Evolutionary conservation across 1,140 invertebrate genomes (phyloP), one percentile per base, ranked within the genome.

Genomic region (Cyrtorhinus lividipennis): DNA sequence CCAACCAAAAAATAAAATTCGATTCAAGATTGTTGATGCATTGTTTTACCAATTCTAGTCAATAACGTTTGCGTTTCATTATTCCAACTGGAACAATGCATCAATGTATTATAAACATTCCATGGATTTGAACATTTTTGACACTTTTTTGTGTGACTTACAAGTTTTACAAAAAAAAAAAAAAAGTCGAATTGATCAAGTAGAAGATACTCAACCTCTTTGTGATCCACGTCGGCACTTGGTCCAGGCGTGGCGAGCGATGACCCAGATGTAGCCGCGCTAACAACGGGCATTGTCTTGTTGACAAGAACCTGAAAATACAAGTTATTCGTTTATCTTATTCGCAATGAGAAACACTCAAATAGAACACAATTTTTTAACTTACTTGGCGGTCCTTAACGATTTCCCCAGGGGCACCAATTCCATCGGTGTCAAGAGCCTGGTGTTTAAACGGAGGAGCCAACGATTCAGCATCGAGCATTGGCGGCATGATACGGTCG

Each of bases 401-500:
- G 74, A 81, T 80, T 74, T 90, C 86, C 3, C 94, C 95, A 5
- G 92, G 87, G 12, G 86, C 80, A 20, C 86, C 90, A 67, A 99
- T 95, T 1, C 97, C 97, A 77, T 99, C 96, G 0, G 76, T 73
- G 71, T 98, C 96, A 10, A 99, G 76, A 45, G 84, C 76, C 57
- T 86, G 81, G 69, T 98, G 93, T 68, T 83, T 85, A 77, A 84
- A 90, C 27, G 91, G 83, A 1, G 90, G 80, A 75, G 94, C 89
- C 67, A 86, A 87, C 1, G 89, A 92, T 2, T 73, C 77, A 0
- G 82, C 79, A 72, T 96, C 90, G 60, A 95, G 76, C 2, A 89
- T 76, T 0, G 94, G 93, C 0, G 95, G 95, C 76, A 92, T 83
- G 56, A 99, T 89, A 69, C 87, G 80, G 73, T 99, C 95, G 67